phyloP scores from a whole-genome alignment of 2,888 invertebrate species.

The Caenorhabditis macrosperma region DNA sequence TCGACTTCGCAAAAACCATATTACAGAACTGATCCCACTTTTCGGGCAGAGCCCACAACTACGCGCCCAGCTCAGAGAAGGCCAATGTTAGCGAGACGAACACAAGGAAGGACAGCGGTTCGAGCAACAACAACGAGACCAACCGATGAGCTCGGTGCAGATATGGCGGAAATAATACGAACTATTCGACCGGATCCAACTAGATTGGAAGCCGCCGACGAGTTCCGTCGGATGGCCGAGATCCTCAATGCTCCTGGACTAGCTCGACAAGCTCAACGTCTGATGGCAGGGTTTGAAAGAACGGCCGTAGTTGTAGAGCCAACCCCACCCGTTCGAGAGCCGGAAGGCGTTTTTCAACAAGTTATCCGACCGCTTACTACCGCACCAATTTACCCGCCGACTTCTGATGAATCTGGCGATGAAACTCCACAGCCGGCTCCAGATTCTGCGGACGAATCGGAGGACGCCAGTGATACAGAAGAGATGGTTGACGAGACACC shows the following conservation, averaged over 20 bases:
- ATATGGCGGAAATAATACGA: conserved; percentile 49
- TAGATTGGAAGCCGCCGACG: conserved; percentile 19
- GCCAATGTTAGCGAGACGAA: conserved; percentile 61
- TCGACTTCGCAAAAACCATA: background rate
- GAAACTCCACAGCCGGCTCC: conserved; percentile 21
- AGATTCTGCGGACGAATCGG: conserved; percentile 15
- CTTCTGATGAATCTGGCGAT: conserved; percentile 33
- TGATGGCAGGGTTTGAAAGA: conserved; percentile 2
- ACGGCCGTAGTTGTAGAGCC: background rate
- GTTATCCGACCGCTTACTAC: conserved; percentile 29
- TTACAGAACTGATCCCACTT: conserved; percentile 6
- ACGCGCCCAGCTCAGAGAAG: conserved; percentile 36
- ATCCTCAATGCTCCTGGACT: conserved; percentile 10
- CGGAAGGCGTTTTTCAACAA: background rate
- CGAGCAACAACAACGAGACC: background rate
- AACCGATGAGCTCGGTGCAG: conserved; percentile 31
- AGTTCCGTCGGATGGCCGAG: conserved; percentile 27
- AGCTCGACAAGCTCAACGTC: conserved; percentile 1
- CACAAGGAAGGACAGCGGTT: background rate
- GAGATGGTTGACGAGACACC: background rate
- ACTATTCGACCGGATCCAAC: background rate
- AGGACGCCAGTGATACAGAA: background rate
- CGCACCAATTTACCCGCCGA: conserved; percentile 39
- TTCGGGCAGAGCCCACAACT: conserved; percentile 34
- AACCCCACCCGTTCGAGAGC: background rate